Conservation (phyloP, 1,140 invertebrate species). For the Drosophila sulfurigaster region DNA sequence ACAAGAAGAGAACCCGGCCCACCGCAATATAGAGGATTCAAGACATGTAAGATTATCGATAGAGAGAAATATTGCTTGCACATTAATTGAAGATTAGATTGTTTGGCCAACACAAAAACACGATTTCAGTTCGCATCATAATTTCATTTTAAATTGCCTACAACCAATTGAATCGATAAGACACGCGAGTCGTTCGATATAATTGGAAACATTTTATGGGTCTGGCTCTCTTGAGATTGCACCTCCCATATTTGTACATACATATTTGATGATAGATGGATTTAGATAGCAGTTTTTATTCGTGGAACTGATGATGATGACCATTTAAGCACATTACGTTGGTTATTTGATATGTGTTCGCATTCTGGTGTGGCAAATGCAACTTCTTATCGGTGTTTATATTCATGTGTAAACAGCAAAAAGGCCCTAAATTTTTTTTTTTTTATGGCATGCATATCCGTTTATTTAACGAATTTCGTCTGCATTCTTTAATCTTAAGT, state of each 20-base stretch:
- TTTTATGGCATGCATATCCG: too few relatives aligned
- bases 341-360: neutral
- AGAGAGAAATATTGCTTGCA: neutral
- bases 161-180: neutral
- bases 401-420: neutral
- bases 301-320: neutral
- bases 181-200: neutral
- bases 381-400: neutral
- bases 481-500: too few relatives aligned
- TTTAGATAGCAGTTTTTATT: neutral
- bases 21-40: conserved; percentile 59
- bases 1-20: neutral
- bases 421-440: too few relatives aligned
- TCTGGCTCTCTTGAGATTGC: neutral
- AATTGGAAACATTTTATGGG: neutral
- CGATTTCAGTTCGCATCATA: neutral
- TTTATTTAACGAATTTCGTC: too few relatives aligned
- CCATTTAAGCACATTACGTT: neutral
- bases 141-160: neutral
- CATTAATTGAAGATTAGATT: conserved; percentile 2
- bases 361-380: neutral
- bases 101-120: neutral
- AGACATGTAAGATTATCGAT: conserved; percentile 55
- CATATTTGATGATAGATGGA: neutral
- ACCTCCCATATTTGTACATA: neutral